Conservation (phyloP, 2,888 invertebrate species). For the Protophormia terraenovae region DNA sequence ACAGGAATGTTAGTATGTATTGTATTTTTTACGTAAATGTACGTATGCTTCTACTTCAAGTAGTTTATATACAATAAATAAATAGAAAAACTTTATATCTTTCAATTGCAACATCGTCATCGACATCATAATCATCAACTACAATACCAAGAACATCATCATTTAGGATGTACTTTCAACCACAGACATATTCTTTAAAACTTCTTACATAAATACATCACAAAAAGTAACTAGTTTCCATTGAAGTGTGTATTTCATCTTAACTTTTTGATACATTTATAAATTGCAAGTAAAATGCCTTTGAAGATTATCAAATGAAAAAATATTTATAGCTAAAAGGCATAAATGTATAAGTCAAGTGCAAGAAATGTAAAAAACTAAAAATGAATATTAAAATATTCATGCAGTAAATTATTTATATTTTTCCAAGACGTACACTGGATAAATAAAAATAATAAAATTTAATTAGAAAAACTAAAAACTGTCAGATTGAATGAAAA, state of each 20-base stretch:
- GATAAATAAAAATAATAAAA: neutral
- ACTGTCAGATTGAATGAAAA: too few species aligned
- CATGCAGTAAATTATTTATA: slow-evolving; percentile 16
- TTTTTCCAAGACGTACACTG: neutral
- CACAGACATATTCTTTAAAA: neutral
- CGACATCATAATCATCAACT: neutral
- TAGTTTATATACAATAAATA: neutral
- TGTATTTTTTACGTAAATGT: slow-evolving; percentile 1
- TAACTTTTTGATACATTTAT: slow-evolving; percentile 33
- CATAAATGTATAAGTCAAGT: slow-evolving; percentile 39
- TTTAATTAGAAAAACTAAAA: too few species aligned
- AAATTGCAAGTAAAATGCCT: slow-evolving; percentile 43
- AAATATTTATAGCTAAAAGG: slow-evolving; percentile 44
- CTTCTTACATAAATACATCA: neutral
- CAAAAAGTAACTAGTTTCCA: neutral
- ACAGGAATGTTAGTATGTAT: slow-evolving; percentile 11
- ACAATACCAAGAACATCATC: neutral
- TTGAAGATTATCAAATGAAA: slow-evolving; percentile 41
- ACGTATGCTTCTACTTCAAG: neutral
- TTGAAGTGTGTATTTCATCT: slow-evolving; percentile 27
- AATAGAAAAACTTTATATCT: neutral
- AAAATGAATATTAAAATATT: neutral
- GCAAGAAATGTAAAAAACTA: neutral
- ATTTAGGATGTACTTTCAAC: neutral
- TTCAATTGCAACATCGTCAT: slow-evolving; percentile 26